phyloP scores from a whole-genome alignment of 2,113 vertebrate species.

The Plotosus lineatus region DNA sequence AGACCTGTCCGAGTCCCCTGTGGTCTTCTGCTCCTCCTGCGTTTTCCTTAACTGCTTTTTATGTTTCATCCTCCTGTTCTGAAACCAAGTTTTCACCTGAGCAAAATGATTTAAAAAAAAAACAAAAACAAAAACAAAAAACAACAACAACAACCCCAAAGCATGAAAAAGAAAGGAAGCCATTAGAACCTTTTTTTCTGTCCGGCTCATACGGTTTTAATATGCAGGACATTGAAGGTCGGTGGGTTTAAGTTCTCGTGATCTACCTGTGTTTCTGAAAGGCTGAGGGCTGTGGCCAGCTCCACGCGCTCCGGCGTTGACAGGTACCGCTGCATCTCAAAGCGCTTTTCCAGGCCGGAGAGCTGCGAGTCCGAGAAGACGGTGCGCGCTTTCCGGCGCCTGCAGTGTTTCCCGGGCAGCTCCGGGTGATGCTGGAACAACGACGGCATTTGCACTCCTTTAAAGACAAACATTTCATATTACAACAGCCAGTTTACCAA shows the following conservation, averaged over 20 bases:
- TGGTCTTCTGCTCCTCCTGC: slow-evolving; percentile 86
- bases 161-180: slow-evolving; percentile 31
- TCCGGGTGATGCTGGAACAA: slow-evolving; percentile 91
- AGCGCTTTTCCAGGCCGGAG: slow-evolving; percentile 93
- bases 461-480: background rate
- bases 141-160: no score
- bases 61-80: slow-evolving; percentile 93
- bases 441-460: slow-evolving; percentile 91
- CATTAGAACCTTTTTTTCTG: background rate
- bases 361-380: slow-evolving; percentile 98
- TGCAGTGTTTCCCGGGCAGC: slow-evolving; percentile 91
- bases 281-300: slow-evolving; percentile 93
- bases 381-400: slow-evolving; percentile 92
- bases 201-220: background rate
- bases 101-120: background rate
- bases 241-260: background rate
- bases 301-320: slow-evolving; percentile 96
- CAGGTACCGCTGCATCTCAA: slow-evolving; percentile 94
- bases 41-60: slow-evolving; percentile 94
- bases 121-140: no score
- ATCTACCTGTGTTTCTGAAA: slow-evolving; percentile 95
- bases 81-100: slow-evolving; percentile 95
- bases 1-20: slow-evolving; percentile 72
- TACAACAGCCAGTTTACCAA: no score
- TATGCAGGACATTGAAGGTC: background rate